Conservation (phyloP, 1,140 invertebrate genomes). For the Penaeus indicus region DNA sequence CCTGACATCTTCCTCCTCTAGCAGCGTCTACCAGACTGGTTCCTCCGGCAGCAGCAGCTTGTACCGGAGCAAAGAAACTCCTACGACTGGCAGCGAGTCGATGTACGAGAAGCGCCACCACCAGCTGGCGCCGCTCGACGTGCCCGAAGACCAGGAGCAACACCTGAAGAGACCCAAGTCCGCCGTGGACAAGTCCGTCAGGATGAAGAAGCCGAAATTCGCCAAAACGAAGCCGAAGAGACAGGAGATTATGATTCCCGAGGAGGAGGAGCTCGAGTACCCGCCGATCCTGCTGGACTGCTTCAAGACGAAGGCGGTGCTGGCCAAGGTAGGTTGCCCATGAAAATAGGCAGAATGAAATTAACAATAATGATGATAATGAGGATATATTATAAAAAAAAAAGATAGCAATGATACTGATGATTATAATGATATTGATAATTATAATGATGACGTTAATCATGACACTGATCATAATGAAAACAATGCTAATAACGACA, state of each 20-base stretch:
- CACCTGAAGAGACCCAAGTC: constrained; percentile 40
- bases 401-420: no score
- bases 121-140: background rate
- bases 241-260: background rate
- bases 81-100: background rate
- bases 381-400: no score
- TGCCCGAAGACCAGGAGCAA: background rate
- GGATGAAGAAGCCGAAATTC: constrained; percentile 1
- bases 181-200: constrained; percentile 22
- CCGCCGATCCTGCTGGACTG: constrained; percentile 36
- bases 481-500: no score
- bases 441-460: no score
- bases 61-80: background rate
- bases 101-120: background rate
- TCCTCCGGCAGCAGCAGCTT: no score
- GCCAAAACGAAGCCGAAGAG: background rate
- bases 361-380: no score
- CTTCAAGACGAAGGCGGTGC: constrained; percentile 53
- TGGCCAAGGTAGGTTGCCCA: constrained; percentile 35
- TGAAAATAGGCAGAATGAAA: no score
- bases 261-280: constrained; percentile 34
- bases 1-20: no score
- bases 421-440: no score
- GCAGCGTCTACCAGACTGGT: no score
- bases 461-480: no score